These are phyloP conservation scores for Gallinago undulata DNA, from an alignment of 2,113 vertebrate species.

Conservation along the genomic window DNA sequence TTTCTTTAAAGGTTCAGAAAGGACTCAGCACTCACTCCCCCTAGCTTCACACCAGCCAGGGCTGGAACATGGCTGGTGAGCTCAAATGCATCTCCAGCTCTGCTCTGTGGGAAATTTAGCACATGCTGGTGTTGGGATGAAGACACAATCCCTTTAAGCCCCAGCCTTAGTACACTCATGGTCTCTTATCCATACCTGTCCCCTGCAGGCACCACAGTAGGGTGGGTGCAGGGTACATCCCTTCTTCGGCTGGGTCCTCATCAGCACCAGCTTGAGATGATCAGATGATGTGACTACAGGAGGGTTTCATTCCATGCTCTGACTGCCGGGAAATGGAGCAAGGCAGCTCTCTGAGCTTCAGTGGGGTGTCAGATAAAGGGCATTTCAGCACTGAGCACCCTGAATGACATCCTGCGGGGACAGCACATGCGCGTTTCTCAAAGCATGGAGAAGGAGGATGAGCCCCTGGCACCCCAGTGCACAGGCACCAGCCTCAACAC, in stretches of 20 bases:
- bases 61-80: neutral
- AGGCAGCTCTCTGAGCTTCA: neutral
- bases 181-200: rapidly evolving
- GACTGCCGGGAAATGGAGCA: neutral
- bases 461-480: rapidly evolving
- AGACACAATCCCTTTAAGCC: neutral
- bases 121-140: neutral
- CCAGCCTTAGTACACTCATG: rapidly evolving
- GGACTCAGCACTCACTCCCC: neutral
- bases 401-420: rapidly evolving
- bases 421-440: rapidly evolving
- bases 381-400: neutral
- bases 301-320: neutral
- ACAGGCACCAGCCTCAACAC: rapidly evolving
- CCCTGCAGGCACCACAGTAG: rapidly evolving
- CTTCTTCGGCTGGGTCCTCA: neutral
- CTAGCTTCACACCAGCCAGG: neutral
- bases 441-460: neutral
- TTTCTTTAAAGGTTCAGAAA: neutral
- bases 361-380: neutral
- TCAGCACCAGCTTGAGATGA: neutral
- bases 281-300: neutral
- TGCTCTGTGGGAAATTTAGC: neutral
- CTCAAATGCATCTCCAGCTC: neutral
- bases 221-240: rapidly evolving